phyloP scores from a whole-genome alignment of 2,113 vertebrate species.

The Cranoglanis bouderius region DNA sequence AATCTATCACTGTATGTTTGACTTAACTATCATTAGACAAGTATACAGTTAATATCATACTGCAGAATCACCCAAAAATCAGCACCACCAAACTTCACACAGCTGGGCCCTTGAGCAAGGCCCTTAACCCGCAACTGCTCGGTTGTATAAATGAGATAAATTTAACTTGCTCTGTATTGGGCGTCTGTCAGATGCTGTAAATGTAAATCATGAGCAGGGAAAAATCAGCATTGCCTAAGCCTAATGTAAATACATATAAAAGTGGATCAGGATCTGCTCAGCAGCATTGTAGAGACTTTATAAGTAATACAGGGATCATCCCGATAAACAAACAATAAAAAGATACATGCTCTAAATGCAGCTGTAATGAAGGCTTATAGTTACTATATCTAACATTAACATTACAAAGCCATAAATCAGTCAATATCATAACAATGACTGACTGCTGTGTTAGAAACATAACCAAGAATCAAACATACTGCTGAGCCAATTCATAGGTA shows the following conservation, averaged over 20 bases:
- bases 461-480: conserved; percentile 28
- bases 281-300: conserved; percentile 26
- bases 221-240: neutral
- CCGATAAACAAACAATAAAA: conserved; percentile 18
- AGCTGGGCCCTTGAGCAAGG: too few species aligned
- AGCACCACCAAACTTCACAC: too few species aligned
- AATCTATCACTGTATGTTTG: neutral
- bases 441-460: conserved; percentile 37
- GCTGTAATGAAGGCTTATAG: conserved; percentile 31
- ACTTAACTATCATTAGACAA: neutral
- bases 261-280: conserved; percentile 28
- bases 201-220: neutral
- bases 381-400: conserved; percentile 32
- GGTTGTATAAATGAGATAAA: too few species aligned
- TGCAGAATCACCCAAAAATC: neutral
- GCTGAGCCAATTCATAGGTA: conserved; percentile 17
- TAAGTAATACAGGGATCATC: conserved; percentile 27
- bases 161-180: too few species aligned
- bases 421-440: conserved; percentile 6
- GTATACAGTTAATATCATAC: neutral
- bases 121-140: too few species aligned
- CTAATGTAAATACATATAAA: neutral
- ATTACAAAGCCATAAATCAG: conserved; percentile 25
- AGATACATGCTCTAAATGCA: conserved; percentile 37
- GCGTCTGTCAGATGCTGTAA: too few species aligned